Percentiles rank a stretch among this genome's conserved stretches.
Conservation (phyloP, 2,797 vertebrate genomes). For the Diplodus puntazzo region DNA sequence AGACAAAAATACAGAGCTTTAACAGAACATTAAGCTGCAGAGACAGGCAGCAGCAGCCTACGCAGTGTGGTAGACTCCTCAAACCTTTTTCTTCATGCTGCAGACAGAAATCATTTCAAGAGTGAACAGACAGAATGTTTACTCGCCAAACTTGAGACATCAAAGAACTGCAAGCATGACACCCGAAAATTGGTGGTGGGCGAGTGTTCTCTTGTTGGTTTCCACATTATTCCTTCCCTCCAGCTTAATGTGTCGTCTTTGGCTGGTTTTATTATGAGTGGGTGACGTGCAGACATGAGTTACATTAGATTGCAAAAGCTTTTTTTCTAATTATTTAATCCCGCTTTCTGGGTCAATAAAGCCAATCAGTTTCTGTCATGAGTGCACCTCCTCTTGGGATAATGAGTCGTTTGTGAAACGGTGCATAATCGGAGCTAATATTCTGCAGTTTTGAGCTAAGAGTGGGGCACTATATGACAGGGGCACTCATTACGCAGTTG, state of each 20-base stretch:
- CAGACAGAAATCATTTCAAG: constrained; percentile 48
- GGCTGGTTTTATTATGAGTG: constrained; percentile 63
- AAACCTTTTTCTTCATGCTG: constrained; percentile 30
- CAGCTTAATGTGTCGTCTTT: constrained; percentile 58
- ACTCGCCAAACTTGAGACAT: constrained; percentile 60
- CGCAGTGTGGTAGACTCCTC: constrained; percentile 40
- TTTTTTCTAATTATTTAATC: constrained; percentile 62
- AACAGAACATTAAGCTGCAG: constrained; percentile 16
- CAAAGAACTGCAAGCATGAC: constrained; percentile 62
- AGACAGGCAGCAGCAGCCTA: constrained; percentile 42
- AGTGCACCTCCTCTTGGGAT: constrained; percentile 40
- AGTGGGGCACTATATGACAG: constrained; percentile 40
- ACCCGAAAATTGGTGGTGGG: constrained; percentile 64
- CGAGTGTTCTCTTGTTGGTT: constrained; percentile 50
- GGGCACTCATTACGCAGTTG: constrained; percentile 28
- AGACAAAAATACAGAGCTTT: constrained; percentile 2
- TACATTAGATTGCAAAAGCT: constrained; percentile 53
- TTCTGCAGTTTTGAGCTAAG: constrained; percentile 55
- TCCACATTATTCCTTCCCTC: constrained; percentile 24
- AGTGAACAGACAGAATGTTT: constrained; percentile 45
- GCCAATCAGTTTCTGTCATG: constrained; percentile 61
- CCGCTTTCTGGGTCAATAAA: constrained; percentile 65
- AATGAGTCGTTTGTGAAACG: constrained; percentile 57
- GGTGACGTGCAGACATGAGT: constrained; percentile 65
- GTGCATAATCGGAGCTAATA: constrained; percentile 70